These are phyloP conservation scores for Rhinella marina DNA, from an alignment of 2,797 vertebrate genomes.

Conservation along the genomic window DNA sequence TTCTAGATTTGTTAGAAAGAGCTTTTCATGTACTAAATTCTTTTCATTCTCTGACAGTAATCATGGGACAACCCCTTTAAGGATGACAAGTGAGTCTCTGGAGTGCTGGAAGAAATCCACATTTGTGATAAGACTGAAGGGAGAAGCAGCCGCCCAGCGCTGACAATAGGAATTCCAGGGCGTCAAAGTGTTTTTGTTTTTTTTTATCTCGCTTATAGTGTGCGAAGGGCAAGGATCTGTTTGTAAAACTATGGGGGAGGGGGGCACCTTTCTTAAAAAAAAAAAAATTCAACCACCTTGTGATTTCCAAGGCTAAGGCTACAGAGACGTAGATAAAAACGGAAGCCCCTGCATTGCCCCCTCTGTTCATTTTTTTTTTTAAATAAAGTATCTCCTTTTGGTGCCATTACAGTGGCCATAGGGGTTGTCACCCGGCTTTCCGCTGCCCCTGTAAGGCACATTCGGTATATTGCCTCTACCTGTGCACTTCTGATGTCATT, in stretches of 20 bases:
- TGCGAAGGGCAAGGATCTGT: neutral
- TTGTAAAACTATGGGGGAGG: neutral
- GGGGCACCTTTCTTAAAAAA: neutral
- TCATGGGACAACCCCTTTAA: too few relatives aligned
- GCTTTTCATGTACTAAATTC: too few relatives aligned
- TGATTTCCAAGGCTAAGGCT: neutral
- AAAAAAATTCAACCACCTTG: neutral
- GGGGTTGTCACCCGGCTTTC: too few relatives aligned
- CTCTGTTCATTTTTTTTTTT: too few relatives aligned
- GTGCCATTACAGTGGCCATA: too few relatives aligned
- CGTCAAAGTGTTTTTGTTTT: neutral
- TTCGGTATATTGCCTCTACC: too few relatives aligned
- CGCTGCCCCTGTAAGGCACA: neutral
- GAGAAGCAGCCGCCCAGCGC: neutral
- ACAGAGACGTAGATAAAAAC: neutral
- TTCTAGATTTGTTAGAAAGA: too few relatives aligned
- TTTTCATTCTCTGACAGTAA: neutral
- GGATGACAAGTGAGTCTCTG: neutral
- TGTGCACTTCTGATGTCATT: too few relatives aligned
- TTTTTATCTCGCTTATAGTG: neutral
- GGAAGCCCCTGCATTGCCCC: too few relatives aligned
- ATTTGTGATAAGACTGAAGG: neutral
- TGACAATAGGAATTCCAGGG: neutral
- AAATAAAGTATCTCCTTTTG: too few relatives aligned
- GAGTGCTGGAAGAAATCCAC: neutral